Base-by-base conservation (phyloP, 1,140 invertebrate species). In the Macrocentrus cingulum region DNA sequence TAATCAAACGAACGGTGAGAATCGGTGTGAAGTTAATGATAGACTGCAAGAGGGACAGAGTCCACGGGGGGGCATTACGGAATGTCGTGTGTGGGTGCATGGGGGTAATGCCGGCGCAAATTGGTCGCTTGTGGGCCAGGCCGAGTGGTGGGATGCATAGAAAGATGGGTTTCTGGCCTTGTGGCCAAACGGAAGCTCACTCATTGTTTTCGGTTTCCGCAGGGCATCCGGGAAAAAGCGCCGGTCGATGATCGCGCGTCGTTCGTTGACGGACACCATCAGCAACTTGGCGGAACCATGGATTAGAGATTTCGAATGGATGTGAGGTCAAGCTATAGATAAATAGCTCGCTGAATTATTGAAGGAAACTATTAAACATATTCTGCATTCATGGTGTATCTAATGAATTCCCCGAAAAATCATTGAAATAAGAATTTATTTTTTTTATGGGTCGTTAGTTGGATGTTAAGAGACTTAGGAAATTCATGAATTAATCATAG, bases 161-260 rank as follows among this genome's bases (percentile, higher is more conserved):
- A 41, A 46, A 48, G 50, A 60, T 54, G 58, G 60, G 69, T 69
- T 66, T 66, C 60, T 78, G 75, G 71, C 75, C 76, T 77, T 77
- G 75, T 69, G 58, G 64, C 53, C 50, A 62, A 65, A 60, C 75
- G 76, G 76, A 79, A 76, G 69, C 63, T 60, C 59, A 42, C 63
- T 66, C 60, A 77, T 79, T 79, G 75, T 79, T 61, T 59, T 64
- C 67, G 63, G 69, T 72, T 77, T 79, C 75, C 77, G 75, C 67
- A 69, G 63, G 66, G 66, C 74, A 77, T 79, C 76, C 76, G 75
- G 76, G 74, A 77, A 78, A 77, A 76, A 71, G 66, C 54, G 44
- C 46, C 46, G 59, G 58, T 48, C 60, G 63, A 60, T 62, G 64
- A 59, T 60, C 52, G 61, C 56, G 44, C 59, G 52, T 58, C 63